Base-by-base conservation (phyloP, 1,140 invertebrate species). In the Temnothorax longispinosus region DNA sequence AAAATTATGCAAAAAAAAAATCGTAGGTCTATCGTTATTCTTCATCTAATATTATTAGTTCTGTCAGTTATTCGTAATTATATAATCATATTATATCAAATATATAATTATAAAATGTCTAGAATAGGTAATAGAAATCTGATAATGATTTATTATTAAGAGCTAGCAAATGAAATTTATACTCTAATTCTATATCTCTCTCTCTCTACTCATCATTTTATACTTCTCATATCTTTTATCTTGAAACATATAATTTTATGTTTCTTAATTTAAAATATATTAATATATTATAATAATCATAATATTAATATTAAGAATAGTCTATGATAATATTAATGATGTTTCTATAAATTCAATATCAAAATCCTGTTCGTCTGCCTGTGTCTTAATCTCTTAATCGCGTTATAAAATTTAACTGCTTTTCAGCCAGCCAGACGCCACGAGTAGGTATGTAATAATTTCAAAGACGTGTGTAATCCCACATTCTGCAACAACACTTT, bases 1-100 rank as follows among this genome's bases (percentile, higher is more conserved):
- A 21, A 82, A 82, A 82, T 82, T 74, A 52, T 54, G 32, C 50
- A 32, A 13, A 21, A 18, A 18, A 7, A n/a, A 35, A 27, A 47
- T 60, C 18, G 41, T 10, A 44, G 32, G 27, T 32, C 18, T 21
- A 3, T 2, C n/a, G 21, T 35, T 18, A 72, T 32, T 56, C 18
- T n/a, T 18, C 18, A 11, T 0, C 13, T 54, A 11, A 80, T 58
- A 10, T n/a, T 47, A 44, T 82, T 56, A 69, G 11, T 52, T 0
- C n/a, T 38, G 15, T 81, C 38, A 38, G 15, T 81, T 1, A 38
- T 38, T 52, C 6, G 6, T 15, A 65, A 32, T 41, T 27, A 4
- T 35, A 60, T 35, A 60, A 11, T 41, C 18, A 58, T 58, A 41
- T n/a, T n/a, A 44, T 41, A 18, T 1, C 1, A n/a, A 32, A 50